Conservation (phyloP, 2,888 invertebrate species). For the Himalopsyche japonica region DNA sequence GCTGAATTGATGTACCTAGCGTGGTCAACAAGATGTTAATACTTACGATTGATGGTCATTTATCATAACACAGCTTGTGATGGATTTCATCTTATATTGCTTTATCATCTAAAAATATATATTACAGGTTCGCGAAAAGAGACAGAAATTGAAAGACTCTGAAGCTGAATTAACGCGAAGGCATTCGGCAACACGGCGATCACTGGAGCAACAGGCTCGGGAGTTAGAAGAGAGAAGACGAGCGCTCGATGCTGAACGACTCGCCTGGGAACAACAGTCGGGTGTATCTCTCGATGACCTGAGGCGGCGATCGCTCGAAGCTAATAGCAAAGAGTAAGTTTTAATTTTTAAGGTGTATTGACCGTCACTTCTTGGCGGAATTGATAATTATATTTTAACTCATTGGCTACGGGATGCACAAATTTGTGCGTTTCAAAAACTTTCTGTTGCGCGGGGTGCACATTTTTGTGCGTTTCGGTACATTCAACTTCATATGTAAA, state of each 20-base stretch:
- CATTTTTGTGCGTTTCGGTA: too few species aligned
- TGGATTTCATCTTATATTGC: background rate
- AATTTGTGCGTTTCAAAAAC: too few species aligned
- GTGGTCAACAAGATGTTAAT: too few species aligned
- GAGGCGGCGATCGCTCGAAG: constrained; percentile 83
- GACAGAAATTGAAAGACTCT: constrained; percentile 93
- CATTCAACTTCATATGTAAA: too few species aligned
- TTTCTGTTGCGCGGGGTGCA: too few species aligned
- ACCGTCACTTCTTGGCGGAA: too few species aligned
- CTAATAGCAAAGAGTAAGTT: constrained; percentile 85
- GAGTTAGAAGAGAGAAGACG: constrained; percentile 89
- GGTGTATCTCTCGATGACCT: constrained; percentile 88
- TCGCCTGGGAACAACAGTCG: constrained; percentile 88
- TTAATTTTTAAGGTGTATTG: background rate
- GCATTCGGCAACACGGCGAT: constrained; percentile 76
- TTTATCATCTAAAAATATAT: background rate
- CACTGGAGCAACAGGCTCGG: constrained; percentile 85
- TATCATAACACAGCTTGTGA: too few species aligned
- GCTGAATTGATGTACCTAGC: too few species aligned
- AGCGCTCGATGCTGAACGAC: constrained; percentile 82
- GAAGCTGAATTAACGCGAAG: constrained; percentile 90
- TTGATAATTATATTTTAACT: too few species aligned
- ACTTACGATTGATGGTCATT: too few species aligned
- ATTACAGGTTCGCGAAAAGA: constrained; percentile 76
- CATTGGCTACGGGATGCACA: too few species aligned